Conservation (phyloP, 2,888 invertebrate genomes). For the Coenonympha arcania region DNA sequence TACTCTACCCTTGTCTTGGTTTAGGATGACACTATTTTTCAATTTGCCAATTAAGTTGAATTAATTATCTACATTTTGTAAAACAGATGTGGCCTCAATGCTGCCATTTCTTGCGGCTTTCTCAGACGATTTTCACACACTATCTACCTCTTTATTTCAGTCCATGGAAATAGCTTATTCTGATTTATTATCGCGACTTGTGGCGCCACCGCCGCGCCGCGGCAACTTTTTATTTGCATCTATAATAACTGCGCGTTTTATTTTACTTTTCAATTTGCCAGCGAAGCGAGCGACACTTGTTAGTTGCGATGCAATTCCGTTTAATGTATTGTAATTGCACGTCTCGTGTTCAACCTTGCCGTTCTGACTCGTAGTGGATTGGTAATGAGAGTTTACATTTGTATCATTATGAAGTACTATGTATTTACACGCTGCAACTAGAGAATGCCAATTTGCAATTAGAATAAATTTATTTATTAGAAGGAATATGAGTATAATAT, state of each 20-base stretch:
- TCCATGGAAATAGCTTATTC: constrained; percentile 8
- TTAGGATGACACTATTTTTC: too few species aligned
- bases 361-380: not conserved
- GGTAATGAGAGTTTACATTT: constrained; percentile 6
- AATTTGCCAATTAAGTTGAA: too few species aligned
- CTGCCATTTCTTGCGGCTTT: too few species aligned
- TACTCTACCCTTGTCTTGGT: too few species aligned
- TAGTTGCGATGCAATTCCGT: constrained; percentile 22
- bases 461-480: too few species aligned
- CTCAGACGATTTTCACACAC: too few species aligned
- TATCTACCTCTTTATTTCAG: too few species aligned
- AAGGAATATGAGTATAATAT: too few species aligned
- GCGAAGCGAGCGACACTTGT: constrained; percentile 22
- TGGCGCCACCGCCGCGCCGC: constrained; percentile 42
- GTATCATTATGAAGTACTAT: too few species aligned
- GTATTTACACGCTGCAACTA: not conserved
- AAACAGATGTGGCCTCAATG: too few species aligned
- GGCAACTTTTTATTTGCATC: constrained; percentile 41
- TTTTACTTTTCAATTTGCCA: constrained; percentile 34
- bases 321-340: constrained; percentile 26
- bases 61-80: too few species aligned
- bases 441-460: too few species aligned
- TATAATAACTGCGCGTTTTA: constrained; percentile 38
- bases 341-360: constrained; percentile 11
- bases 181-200: constrained; percentile 30